Percentiles rank a stretch among this genome's conserved stretches.
These are phyloP conservation scores for Lamprologus lemairii DNA, from an alignment of 2,113 vertebrate species.

Conservation along the genomic window DNA sequence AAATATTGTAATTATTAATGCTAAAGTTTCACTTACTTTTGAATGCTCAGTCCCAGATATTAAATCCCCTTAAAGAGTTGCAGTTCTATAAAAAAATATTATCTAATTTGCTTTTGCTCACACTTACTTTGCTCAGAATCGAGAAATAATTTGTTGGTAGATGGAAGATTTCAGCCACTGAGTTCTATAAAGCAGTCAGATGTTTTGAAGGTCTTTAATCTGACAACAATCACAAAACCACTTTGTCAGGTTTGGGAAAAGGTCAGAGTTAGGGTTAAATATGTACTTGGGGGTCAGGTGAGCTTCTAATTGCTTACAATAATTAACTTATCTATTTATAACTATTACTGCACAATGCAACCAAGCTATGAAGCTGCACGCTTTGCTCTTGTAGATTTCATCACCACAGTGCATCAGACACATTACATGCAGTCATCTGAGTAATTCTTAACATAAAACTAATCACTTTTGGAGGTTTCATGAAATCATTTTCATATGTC, in stretches of 20 bases:
- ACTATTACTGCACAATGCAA: background rate
- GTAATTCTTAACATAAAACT: background rate
- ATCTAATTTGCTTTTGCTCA: background rate
- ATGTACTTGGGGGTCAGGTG: accelerated
- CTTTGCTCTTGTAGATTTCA: background rate
- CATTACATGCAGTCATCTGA: background rate
- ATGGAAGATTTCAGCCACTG: accelerated
- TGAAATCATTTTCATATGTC: background rate
- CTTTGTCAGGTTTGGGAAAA: background rate
- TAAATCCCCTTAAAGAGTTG: accelerated
- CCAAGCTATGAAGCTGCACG: background rate
- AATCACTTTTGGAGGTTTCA: background rate
- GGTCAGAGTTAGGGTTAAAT: background rate
- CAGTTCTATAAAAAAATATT: background rate
- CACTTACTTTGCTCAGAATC: background rate
- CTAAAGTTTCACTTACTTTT: background rate
- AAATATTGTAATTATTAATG: background rate
- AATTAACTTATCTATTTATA: background rate
- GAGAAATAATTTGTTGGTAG: accelerated
- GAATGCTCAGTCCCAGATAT: background rate
- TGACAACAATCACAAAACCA: background rate
- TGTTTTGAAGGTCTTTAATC: background rate
- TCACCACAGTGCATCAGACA: background rate
- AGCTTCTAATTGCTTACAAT: background rate
- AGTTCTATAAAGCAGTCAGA: background rate